Percentiles rank a stretch among this genome's conserved stretches.
Evolutionary conservation across 1,140 invertebrate species (phyloP).

Genomic region (Spodoptera litura): DNA sequence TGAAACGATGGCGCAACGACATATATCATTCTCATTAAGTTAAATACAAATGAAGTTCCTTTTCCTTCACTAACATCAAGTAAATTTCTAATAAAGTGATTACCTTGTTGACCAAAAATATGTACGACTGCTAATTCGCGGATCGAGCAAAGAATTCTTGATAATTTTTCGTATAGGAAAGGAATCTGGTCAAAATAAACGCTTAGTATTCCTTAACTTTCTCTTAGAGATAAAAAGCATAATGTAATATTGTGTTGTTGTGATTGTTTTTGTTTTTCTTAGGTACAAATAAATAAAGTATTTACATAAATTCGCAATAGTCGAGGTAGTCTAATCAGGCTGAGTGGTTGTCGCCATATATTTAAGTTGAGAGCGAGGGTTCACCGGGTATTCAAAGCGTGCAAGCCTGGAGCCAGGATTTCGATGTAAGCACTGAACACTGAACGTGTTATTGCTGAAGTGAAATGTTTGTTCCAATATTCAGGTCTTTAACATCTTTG

Average conservation of each 20-base stretch:
- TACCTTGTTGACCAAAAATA: too few species aligned
- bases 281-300: conserved; percentile 13
- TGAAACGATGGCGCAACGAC: too few species aligned
- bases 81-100: too few species aligned
- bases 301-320: conserved; percentile 54
- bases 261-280: conserved; percentile 17
- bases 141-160: too few species aligned
- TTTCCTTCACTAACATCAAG: too few species aligned
- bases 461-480: too few species aligned
- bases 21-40: too few species aligned
- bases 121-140: too few species aligned
- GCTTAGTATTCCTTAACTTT: neutral
- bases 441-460: conserved; percentile 41
- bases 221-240: neutral
- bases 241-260: neutral
- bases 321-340: conserved; percentile 68
- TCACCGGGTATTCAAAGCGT: conserved; percentile 56
- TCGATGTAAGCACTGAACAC: conserved; percentile 48
- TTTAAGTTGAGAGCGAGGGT: conserved; percentile 65
- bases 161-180: too few species aligned
- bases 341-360: conserved; percentile 81
- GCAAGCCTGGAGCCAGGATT: conserved; percentile 44
- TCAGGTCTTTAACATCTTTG: too few species aligned
- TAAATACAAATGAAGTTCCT: too few species aligned
- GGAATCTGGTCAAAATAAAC: too few species aligned